Evolutionary conservation across 2,797 vertebrate genomes (phyloP).

Genomic region (Peromyscus aztecus): DNA sequence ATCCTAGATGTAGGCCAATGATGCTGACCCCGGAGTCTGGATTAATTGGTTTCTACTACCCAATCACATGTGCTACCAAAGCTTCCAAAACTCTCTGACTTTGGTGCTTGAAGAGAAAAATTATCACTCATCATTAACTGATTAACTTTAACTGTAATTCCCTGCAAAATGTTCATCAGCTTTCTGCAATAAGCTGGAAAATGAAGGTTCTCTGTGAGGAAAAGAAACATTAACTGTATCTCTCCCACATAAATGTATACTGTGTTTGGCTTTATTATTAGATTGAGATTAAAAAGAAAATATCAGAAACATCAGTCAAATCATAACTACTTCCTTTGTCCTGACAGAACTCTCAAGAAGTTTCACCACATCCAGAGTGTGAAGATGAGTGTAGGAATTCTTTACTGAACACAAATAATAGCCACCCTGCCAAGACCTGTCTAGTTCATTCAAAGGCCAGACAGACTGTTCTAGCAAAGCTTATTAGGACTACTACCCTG

Average conservation of each 20-base stretch:
- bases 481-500: not conserved
- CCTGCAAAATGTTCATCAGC: not conserved
- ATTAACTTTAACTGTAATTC: not conserved
- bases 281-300: not conserved
- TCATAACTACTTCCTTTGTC: not conserved
- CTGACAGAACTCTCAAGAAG: not conserved
- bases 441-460: not conserved
- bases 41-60: not conserved
- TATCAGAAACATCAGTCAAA: not conserved
- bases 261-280: not conserved
- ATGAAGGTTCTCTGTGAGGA: not conserved
- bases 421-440: not conserved
- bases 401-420: not conserved
- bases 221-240: not conserved
- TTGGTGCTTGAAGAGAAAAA: not conserved
- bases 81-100: not conserved
- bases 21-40: not conserved
- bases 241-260: not conserved
- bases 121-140: not conserved
- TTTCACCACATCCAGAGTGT: not conserved
- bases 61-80: not conserved
- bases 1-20: not conserved
- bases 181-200: not conserved
- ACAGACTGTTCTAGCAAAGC: not conserved
- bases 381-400: not conserved